These are phyloP conservation scores for Ceraclea dissimilis DNA, from an alignment of 2,888 invertebrate species.

Conservation along the genomic window DNA sequence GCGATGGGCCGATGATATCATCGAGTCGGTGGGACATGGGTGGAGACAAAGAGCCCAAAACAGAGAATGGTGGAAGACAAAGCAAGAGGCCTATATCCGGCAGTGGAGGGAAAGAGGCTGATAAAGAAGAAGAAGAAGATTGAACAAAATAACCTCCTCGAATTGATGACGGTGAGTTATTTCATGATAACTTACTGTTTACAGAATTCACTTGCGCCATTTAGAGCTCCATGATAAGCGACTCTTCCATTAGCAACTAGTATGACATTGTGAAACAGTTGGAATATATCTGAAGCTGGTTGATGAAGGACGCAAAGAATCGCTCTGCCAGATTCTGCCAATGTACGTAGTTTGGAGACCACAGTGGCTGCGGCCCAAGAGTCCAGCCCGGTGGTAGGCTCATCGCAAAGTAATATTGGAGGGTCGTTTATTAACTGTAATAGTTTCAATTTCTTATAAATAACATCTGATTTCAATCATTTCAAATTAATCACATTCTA, in stretches of 20 bases:
- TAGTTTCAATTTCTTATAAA: too few species aligned
- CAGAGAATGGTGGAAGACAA: too few species aligned
- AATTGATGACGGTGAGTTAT: too few species aligned
- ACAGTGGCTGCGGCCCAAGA: conserved; percentile 81
- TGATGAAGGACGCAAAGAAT: conserved; percentile 87
- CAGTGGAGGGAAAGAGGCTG: too few species aligned
- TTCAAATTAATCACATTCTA: too few species aligned
- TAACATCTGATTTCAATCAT: too few species aligned
- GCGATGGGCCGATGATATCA: too few species aligned
- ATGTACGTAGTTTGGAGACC: conserved; percentile 58
- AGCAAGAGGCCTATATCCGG: too few species aligned
- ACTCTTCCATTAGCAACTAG: conserved; percentile 71
- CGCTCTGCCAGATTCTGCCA: conserved; percentile 63
- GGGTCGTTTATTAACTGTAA: conserved; percentile 77
- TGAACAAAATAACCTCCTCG: too few species aligned
- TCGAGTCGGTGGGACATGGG: too few species aligned
- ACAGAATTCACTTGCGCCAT: conserved; percentile 61
- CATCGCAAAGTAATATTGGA: conserved; percentile 84
- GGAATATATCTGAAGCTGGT: conserved; percentile 79
- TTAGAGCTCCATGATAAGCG: conserved; percentile 70
- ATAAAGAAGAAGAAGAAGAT: too few species aligned
- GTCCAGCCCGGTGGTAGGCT: conserved; percentile 88
- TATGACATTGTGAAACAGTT: conserved; percentile 72
- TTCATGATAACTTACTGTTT: background rate
- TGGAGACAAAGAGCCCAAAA: too few species aligned